Base-by-base conservation (phyloP, 2,797 vertebrate species). In the Meda fulgida region DNA sequence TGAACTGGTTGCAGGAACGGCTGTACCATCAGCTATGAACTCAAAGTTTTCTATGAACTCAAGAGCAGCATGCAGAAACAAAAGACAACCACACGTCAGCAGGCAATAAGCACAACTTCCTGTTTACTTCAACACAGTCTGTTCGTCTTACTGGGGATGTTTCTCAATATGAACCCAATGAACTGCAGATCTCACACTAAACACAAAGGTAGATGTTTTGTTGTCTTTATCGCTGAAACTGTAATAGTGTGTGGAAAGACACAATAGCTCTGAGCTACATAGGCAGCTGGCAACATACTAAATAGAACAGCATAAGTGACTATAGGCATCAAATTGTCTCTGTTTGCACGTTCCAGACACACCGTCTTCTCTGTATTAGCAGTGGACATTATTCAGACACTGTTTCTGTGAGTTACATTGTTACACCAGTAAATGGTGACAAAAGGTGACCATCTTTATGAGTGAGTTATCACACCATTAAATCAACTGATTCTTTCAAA, bases 111-210 rank as follows among this genome's bases (percentile, higher is more conserved):
- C 38, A 29, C 40, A 65, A 38, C 78, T 87, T 87, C 82, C 86
- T 87, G 86, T 84, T 87, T 81, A 53, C 63, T 46, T 80, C 81
- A 66, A 65, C 29, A 43, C 38, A 7, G 38, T 80, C 38, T 72
- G 53, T 19, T 63, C 71, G 63, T 38, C 55, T 66, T 48, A 34
- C 6, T 46, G n/a, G 31, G 36, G 63, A 83, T 65, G 38, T 29
- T 43, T 65, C 40, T 19, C 53, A 66, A 31, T 66, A 34, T 60
- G 36, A 72, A 80, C 75, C 19, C 40, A 43, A 51, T 81, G 75
- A 51, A 86, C 53, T 23, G 29, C 48, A 70, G 19, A 40, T 67
- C 60, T 65, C 34, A 78, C 43, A 29, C 60, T 7, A 40, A 81
- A 55, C 78, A 51, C 4, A 67, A 69, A 34, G 13, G 7, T 16